Evolutionary conservation across 2,888 invertebrate genomes (phyloP).

Genomic region (Parthenolecanium corni): DNA sequence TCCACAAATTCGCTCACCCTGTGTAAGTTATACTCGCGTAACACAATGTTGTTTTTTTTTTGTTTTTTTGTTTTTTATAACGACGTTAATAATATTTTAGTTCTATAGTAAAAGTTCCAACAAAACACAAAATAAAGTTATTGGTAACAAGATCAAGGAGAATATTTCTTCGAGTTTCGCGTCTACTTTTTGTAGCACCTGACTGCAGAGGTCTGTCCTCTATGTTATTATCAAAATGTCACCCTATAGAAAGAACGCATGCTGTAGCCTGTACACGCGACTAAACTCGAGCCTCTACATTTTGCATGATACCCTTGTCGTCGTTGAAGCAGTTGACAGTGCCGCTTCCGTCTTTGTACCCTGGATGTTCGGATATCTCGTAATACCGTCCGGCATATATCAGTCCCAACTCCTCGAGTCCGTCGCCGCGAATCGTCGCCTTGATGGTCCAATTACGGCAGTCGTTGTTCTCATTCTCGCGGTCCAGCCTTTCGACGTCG

Average conservation of each 20-base stretch:
- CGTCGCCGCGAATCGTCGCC: constrained; percentile 84
- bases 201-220: no score
- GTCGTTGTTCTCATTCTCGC: constrained; percentile 85
- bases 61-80: no score
- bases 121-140: constrained; percentile 13
- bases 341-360: constrained; percentile 72
- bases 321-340: constrained; percentile 1
- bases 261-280: no score
- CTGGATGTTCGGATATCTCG: constrained; percentile 88
- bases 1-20: no score
- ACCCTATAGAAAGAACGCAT: no score
- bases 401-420: constrained; percentile 78
- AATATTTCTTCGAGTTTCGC: no score
- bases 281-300: constrained; percentile 27
- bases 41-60: no score
- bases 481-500: constrained; percentile 81
- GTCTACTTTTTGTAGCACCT: no score
- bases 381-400: constrained; percentile 93
- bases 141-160: constrained; percentile 23
- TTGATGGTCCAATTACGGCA: constrained; percentile 96
- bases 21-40: no score
- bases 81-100: no score
- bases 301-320: constrained; percentile 23
- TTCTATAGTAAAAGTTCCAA: constrained; percentile 1
- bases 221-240: no score